Conservation (phyloP, 2,113 vertebrate genomes). For the Mungos mungo region DNA sequence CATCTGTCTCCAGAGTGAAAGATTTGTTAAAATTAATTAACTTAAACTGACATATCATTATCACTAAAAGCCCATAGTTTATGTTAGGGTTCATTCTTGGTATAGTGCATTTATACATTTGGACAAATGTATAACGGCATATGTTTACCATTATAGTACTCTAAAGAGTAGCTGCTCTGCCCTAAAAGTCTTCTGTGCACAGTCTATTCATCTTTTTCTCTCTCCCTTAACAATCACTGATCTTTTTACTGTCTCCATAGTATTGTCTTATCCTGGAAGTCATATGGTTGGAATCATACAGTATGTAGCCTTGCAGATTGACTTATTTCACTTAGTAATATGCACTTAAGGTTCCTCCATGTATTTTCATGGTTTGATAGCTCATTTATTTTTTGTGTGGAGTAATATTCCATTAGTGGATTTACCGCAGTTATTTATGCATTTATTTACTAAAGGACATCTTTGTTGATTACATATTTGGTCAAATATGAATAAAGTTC, state of each 20-base stretch:
- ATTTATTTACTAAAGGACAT: background rate
- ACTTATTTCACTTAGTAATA: background rate
- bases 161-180: background rate
- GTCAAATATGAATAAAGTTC: background rate
- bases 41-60: background rate
- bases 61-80: background rate
- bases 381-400: background rate
- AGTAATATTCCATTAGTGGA: background rate
- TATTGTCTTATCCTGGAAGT: background rate
- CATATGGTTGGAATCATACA: background rate
- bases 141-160: background rate
- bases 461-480: background rate
- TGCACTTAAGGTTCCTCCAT: background rate
- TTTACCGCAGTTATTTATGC: background rate
- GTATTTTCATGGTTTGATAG: background rate
- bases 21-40: background rate
- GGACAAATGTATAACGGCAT: background rate
- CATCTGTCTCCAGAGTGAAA: background rate
- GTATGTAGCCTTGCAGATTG: too few relatives aligned
- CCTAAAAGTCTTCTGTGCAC: background rate
- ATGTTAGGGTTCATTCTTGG: background rate
- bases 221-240: background rate
- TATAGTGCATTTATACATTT: background rate
- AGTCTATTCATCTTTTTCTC: accelerated
- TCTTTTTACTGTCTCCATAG: background rate